Base-by-base conservation (phyloP, 2,888 invertebrate genomes). In the Cheilosia scutellata region DNA sequence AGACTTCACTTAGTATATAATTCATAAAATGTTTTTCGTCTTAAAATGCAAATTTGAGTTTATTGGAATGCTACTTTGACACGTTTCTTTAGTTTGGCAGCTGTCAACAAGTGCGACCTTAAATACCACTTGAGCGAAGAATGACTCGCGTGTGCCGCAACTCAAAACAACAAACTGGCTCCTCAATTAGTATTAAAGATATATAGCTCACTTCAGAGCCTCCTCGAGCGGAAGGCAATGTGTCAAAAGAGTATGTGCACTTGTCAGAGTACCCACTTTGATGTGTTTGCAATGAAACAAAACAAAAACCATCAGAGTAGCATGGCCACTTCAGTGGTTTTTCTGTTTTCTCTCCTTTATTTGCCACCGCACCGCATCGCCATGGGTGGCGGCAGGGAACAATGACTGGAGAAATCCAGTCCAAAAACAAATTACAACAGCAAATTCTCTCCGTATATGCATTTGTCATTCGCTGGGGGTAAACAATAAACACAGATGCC, bases 241-340 rank as follows among this genome's bases (percentile, higher is more conserved):
- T 80, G 84, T 84, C 75, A 84, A 84, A 84, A 84, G 84, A 80
- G 84, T 80, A 84, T 75, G 80, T 75, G 80, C 80, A 84, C 84
- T 84, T 80, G 84, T 80, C 75, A 80, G 80, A 80, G 84, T 76
- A 55, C 65, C 75, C 80, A 75, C 79, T 84, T 71, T 63, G 42
- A 13, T 66, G 57, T 66, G 49, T 53, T 65, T 47, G 27, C 29
- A 51, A n/a, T 60, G 57, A 51, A 51, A 70, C 51, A 51, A 51
- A 51, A 51, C 49, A 49, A 49, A 66, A 47, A 33, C 58, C 63
- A 65, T 27, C 53, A 55, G 31, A 71, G 74, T 70, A 63, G 63
- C 82, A 47, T 70, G 82, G 65, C 71, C 77, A 82, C 78, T 83
- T 78, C 66, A 76, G 70, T 4, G 57, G 13, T 58, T 37, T 33